Conservation (phyloP, 2,797 vertebrate species). For the Lepilemur septentrionalis region DNA sequence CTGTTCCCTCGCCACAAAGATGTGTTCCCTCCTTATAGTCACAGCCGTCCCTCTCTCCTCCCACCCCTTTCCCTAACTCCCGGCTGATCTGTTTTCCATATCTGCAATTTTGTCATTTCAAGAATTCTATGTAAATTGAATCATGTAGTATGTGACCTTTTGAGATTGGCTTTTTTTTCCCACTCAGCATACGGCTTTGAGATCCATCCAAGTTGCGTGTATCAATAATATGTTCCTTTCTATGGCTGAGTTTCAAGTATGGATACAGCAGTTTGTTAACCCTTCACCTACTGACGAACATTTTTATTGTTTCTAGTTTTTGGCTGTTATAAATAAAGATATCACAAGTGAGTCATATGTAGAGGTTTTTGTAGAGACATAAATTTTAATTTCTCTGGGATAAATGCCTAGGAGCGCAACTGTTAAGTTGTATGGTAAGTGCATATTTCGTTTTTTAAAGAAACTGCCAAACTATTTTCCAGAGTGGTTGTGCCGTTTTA, state of each 20-base stretch:
- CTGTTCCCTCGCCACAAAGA: not conserved
- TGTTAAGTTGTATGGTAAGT: not conserved
- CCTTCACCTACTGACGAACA: not conserved
- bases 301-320: not conserved
- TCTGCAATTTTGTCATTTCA: not conserved
- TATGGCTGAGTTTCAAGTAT: not conserved
- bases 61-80: not conserved
- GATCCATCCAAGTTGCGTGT: not conserved
- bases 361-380: not conserved
- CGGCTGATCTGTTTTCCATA: not conserved
- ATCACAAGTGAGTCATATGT: not conserved
- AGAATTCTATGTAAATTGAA: not conserved
- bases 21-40: not conserved
- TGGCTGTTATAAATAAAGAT: not conserved
- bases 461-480: not conserved
- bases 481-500: not conserved
- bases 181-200: not conserved
- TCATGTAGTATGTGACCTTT: not conserved
- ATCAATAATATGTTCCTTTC: not conserved
- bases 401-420: not conserved
- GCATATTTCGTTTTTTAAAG: not conserved
- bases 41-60: not conserved
- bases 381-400: not conserved
- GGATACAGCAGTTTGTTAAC: not conserved
- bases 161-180: not conserved